Base-by-base conservation (phyloP, 1,140 invertebrate genomes). In the Apis laboriosa region DNA sequence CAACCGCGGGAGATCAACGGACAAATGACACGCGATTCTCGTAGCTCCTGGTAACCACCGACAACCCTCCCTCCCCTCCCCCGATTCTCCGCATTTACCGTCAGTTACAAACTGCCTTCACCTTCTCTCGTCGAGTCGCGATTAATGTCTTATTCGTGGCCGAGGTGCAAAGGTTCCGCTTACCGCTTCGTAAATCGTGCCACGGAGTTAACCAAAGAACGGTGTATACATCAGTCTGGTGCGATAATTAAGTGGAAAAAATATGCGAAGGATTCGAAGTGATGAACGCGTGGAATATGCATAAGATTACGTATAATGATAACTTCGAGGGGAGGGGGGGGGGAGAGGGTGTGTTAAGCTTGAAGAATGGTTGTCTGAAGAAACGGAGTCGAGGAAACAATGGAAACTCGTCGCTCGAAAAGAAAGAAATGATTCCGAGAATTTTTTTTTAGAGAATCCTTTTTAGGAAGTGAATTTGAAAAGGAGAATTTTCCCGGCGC, bases 21-120 rank as follows among this genome's bases (percentile, higher is more conserved):
- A 94, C 93, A 94, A 94, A 94, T 94, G 93, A 93, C 93, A 94
- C 93, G 93, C 93, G 92, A 94, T 94, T 93, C 90, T 82, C 90
- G 71, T 78, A 83, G 86, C 88, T 84, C 79, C 87, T 80, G 74
- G 67, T 75, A 84, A 80, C 83, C 84, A 67, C 78, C 77, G 56
- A 72, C 76, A 74, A 72, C 58, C 24, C 68, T 28, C 53, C 15
- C 13, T n/a, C 9, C 34, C 13, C 71, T 24, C 24, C 79, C 74
- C 67, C 77, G 53, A 83, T 76, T 74, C 60, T 84, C 78, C 84
- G 75, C 81, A 67, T 89, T 85, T 84, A 83, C 86, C 77, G 83
- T 79, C 82, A 88, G 91, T 92, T 92, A 92, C 92, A 91, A 93
- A 92, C 92, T 93, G 88, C 91, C 87, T 85, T 83, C 78, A 56